Evolutionary conservation across 2,113 vertebrate species (phyloP), one percentile per base, ranked within the genome.

Genomic region (Coptodon rendalli): DNA sequence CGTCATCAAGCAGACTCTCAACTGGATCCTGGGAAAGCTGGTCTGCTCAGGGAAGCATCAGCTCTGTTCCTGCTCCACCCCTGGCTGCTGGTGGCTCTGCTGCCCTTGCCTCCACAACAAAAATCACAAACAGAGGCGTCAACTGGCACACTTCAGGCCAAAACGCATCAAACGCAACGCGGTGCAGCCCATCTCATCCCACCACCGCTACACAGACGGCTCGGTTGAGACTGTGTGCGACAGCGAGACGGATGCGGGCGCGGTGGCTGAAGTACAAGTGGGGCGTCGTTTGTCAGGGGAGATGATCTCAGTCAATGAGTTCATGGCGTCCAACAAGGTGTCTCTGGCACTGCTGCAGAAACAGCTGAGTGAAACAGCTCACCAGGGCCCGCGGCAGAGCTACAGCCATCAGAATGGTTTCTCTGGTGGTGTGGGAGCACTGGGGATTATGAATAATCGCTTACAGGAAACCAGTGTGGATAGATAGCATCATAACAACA

Each of bases 241-340:
- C 88, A 97, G 97, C 12, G 96, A 97, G 95, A 96, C 94, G 1
- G 96, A 97, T 2, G 94, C 90, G 6, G 96, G 93, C 0, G 81
- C 81, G 1, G 93, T 86, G 59, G 90, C 89, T 63, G 96, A 95
- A 81, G 93, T 91, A 1, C 86, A 91, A 12, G 87, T 92, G 3
- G 95, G 96, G 8, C 95, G 95, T 2, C 96, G 96, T 68, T 83
- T 96, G 59, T 97, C 96, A 7, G 96, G 93, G 81, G 96, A 97
- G 91, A 97, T 97, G 97, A 97, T 97, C 83, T 97, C 96, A 4
- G 95, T 97, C 80, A 96, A 96, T 53, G 96, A 97, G 90, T 96
- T 97, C 81, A 95, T 95, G 93, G 95, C 95, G 79, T 94, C 95
- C 82, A 95, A 96, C 80, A 96, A 97, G 81, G 96, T 97, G 54